Base-by-base conservation (phyloP, 2,113 vertebrate genomes). In the Tiliqua scincoides region DNA sequence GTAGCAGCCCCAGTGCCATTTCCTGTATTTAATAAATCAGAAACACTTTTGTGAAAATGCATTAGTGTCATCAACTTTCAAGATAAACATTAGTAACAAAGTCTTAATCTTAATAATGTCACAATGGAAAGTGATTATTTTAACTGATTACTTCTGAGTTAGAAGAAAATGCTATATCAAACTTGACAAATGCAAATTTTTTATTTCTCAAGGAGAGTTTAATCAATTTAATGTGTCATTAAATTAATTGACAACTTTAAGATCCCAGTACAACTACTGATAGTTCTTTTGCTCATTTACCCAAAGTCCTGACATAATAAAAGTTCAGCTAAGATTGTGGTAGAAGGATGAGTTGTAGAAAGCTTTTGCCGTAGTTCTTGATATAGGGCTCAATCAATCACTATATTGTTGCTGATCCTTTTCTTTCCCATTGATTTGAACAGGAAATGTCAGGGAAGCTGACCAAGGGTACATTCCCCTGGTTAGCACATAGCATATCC, bases 211-310 rank as follows among this genome's bases (percentile, higher is more conserved):
- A 54, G 32, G 43, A 40, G 48, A 84, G 52, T 75, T 82, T 87
- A 84, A 84, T 84, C 82, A 67, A 59, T 73, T 72, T 84, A 88
- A 88, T 83, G 82, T 83, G 74, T 79, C 81, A 79, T 73, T 79
- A 79, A 65, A 78, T 88, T 83, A 88, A 88, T 37, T 88, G 68
- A 17, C 25, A 65, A 71, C 18, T 59, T 79, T n/a, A 83, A 84
- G 84, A 84, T 84, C 30, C 65, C 54, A 87, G 35, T 72, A 27
- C 21, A 87, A 40, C 75, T 48, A 84, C n/a, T 74, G 67, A 40
- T 79, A 65, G 25, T 25, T 40, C 25, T 43, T 79, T 70, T 79
- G 43, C 18, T 48, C 57, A 74, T 83, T 84, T 72, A 75, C 61
- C 85, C 62, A 76, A 76, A 65, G 27, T 18, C 18, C 43, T 63